These are phyloP conservation scores for Ochropleura leucogaster DNA, from an alignment of 2,888 invertebrate species.

Conservation along the genomic window DNA sequence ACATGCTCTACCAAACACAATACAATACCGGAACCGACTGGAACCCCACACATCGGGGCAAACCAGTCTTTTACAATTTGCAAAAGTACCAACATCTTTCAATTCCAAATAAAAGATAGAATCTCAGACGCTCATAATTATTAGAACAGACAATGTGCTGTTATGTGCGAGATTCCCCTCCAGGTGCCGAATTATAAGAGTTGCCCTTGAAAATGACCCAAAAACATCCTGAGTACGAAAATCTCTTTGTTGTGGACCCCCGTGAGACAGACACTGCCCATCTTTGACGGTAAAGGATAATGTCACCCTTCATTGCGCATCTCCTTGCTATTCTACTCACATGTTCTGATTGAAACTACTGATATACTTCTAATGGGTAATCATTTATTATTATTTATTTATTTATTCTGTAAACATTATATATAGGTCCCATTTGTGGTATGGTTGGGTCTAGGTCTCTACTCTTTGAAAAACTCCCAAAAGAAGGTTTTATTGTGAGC, in stretches of 20 bases:
- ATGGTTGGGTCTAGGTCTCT: constrained; percentile 1
- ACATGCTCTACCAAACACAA: not conserved
- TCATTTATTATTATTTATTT: too few species aligned
- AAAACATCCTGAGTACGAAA: constrained; percentile 73
- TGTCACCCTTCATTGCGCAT: constrained; percentile 74
- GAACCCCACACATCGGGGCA: constrained; percentile 12
- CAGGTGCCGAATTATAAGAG: constrained; percentile 64
- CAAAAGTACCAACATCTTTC: constrained; percentile 30
- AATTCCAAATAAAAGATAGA: constrained; percentile 55
- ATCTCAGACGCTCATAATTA: constrained; percentile 46
- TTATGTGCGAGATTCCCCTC: constrained; percentile 52
- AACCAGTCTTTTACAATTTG: constrained; percentile 23
- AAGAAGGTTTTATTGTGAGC: not conserved
- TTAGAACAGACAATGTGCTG: constrained; percentile 52
- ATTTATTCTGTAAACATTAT: not conserved
- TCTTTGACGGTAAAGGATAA: constrained; percentile 74
- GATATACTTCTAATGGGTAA: constrained; percentile 39
- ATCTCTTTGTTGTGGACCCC: constrained; percentile 80
- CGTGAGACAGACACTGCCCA: constrained; percentile 69
- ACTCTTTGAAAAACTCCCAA: not conserved
- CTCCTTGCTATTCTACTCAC: constrained; percentile 65
- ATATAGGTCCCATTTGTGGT: not conserved
- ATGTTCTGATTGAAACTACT: constrained; percentile 39
- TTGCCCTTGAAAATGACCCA: constrained; percentile 82
- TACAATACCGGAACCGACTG: constrained; percentile 5